A percentile compares a stretch with the other conserved stretches of the same genome.
These are phyloP conservation scores for Drosophila subsilvestris DNA, from an alignment of 2,888 invertebrate genomes.

Conservation along the genomic window DNA sequence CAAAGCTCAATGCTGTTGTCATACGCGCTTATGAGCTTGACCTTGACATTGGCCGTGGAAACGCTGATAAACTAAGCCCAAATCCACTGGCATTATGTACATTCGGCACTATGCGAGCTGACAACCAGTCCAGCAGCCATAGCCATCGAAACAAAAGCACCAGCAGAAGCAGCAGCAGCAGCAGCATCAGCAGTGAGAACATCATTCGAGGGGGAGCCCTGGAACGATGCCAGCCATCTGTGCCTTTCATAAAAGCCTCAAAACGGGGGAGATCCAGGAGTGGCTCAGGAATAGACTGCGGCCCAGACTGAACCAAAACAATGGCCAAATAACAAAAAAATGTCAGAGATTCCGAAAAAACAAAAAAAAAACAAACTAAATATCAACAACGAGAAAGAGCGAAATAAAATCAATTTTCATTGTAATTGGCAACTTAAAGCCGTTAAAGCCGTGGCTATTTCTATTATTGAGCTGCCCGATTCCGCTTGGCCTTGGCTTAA, in stretches of 20 bases:
- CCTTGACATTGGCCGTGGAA: constrained; percentile 77
- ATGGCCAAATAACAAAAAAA: constrained; percentile 18
- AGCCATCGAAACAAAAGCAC: constrained; percentile 31
- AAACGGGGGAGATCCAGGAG: neutral
- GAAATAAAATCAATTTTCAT: constrained; percentile 73
- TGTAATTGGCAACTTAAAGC: constrained; percentile 76
- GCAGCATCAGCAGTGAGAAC: neutral
- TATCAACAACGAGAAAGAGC: constrained; percentile 34
- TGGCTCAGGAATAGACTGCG: neutral
- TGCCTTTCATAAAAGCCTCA: constrained; percentile 45
- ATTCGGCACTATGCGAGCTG: constrained; percentile 74
- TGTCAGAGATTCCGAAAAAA: constrained; percentile 6
- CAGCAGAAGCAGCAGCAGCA: constrained; percentile 18
- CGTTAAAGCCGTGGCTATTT: constrained; percentile 60
- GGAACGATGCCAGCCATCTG: constrained; percentile 16
- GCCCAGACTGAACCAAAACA: constrained; percentile 33
- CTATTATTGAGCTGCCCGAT: constrained; percentile 54
- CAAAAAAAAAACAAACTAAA: no score
- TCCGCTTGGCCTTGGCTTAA: constrained; percentile 22
- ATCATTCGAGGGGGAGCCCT: neutral
- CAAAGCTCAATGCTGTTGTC: constrained; percentile 61
- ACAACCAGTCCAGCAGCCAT: constrained; percentile 18
- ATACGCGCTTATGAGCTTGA: constrained; percentile 77
- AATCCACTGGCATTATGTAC: constrained; percentile 78
- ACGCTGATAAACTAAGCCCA: constrained; percentile 77